Percentiles rank a stretch among this genome's conserved stretches.
These are phyloP conservation scores for Gopherus evgoodei DNA, from an alignment of 2,113 vertebrate genomes.

Conservation along the genomic window DNA sequence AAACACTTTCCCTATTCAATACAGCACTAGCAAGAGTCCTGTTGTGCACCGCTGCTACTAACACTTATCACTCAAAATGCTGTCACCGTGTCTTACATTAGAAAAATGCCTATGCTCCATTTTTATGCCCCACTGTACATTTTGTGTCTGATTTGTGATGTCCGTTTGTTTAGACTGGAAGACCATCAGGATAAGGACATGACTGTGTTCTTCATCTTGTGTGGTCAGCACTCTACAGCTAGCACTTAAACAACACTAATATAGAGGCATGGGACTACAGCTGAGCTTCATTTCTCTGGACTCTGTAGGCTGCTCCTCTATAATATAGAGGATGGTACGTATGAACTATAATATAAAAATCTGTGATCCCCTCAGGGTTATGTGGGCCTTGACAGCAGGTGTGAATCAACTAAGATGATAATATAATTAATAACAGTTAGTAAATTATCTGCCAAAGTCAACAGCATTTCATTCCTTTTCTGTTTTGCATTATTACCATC, in stretches of 20 bases:
- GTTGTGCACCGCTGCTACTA: neutral
- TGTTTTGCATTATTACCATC: neutral
- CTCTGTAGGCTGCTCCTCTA: neutral
- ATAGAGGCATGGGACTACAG: neutral
- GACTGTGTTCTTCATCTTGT: neutral
- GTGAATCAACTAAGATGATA: neutral
- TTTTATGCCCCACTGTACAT: rapidly evolving
- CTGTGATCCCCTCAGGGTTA: neutral
- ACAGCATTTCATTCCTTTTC: neutral
- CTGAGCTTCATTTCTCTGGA: neutral
- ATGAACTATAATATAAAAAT: rapidly evolving
- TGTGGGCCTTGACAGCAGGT: neutral
- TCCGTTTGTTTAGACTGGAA: neutral
- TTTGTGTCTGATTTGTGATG: neutral
- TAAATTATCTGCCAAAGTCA: neutral
- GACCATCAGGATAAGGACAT: neutral
- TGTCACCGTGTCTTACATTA: neutral
- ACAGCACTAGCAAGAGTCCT: neutral
- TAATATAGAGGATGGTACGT: rapidly evolving
- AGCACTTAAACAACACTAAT: neutral
- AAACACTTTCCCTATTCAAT: neutral
- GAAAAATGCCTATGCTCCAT: rapidly evolving
- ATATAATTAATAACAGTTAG: neutral
- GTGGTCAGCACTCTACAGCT: neutral
- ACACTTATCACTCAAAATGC: neutral